Evolutionary conservation across 2,888 invertebrate genomes (phyloP), one percentile per base, ranked within the genome.

Genomic region (Frankliniella fusca): DNA sequence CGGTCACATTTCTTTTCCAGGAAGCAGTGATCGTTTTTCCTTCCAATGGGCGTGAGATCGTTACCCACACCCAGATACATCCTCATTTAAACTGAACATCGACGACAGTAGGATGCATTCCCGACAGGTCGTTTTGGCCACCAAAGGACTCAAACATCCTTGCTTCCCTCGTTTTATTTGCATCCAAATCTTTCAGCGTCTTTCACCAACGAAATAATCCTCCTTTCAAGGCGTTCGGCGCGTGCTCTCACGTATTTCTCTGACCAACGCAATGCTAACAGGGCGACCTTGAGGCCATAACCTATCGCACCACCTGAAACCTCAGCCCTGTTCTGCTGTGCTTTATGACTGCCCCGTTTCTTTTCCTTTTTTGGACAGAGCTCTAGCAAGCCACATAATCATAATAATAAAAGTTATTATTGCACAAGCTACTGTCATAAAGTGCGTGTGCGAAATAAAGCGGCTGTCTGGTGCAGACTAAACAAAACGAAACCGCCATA

Each of bases 221-320:
- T 5, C 38, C 38, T 38, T 38, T 38, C 38, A 5, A 38, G 5
- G 38, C 38, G 38, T 38, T 5, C 38, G 15, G 18, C 54, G 54
- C 54, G 54, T 54, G 54, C 54, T 54, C 54, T 54, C 54, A 54
- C 54, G 54, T 54, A 54, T 15, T 9, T 61, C 61, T 18, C 61
- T 61, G 61, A 61, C 61, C 61, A 61, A 15, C 70, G 10, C 70
- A 27, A 12, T 27, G 27, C 23, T 12, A 12, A 9, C 70, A 27
- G 23, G 9, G 70, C 70, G 70, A 76, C 70, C 70, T 76, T 76
- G 70, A 10, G 27, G 70, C 70, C 70, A 76, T 76, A 76, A 76
- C 70, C 70, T 76, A 76, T n/a, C 61, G 7, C 61, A 61, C 61
- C 61, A 61, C 15, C 70, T 20, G n/a, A 12, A 76, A 76, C 27